Base-by-base conservation (phyloP, 2,113 vertebrate species). In the Oryctolagus cuniculus region DNA sequence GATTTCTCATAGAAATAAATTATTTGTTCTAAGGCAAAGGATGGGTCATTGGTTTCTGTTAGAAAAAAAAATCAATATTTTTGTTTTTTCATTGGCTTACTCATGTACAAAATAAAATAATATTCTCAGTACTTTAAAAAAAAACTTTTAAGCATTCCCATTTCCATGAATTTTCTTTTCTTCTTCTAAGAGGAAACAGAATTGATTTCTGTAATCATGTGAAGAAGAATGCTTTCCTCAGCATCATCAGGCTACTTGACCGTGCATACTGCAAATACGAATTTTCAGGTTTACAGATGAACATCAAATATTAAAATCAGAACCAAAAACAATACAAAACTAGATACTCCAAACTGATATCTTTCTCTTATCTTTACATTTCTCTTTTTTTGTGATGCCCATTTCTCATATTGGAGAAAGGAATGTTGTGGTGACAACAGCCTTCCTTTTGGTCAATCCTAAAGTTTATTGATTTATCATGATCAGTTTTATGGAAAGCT, bases 61-160 rank as follows among this genome's bases (percentile, higher is more conserved):
- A 87, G 53, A 16, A n/a, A 81, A 95, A 95, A 44, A 44, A 87
- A 44, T 66, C n/a, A 29, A 29, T 93, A 58, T 44, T 69, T 49
- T 86, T 64, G 2, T 53, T 72, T 70, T 82, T 17, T 80, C 34
- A 31, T 70, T 91, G 53, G 34, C 15, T 31, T 87, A 27, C 72
- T 10, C 13, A 87, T 49, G 27, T 90, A 63, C 16, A 67, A 72
- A 70, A 58, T 72, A n/a, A 31, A 55, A 79, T 61, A 15, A 24
- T 61, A 15, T 34, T 64, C 21, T 69, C 10, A 74, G n/a, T 19
- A 24, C 13, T 72, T 70, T 53, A 34, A 64, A 53, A 82, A 82
- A 44, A 44, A 44, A 44, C 55, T 1, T 70, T 91, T 69, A 88
- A 49, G 70, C 13, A 53, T 74, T 75, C 13, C 15, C 36, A 82